Evolutionary conservation across 2,797 vertebrate species (phyloP).

Genomic region (Chaetodon trifasciatus): DNA sequence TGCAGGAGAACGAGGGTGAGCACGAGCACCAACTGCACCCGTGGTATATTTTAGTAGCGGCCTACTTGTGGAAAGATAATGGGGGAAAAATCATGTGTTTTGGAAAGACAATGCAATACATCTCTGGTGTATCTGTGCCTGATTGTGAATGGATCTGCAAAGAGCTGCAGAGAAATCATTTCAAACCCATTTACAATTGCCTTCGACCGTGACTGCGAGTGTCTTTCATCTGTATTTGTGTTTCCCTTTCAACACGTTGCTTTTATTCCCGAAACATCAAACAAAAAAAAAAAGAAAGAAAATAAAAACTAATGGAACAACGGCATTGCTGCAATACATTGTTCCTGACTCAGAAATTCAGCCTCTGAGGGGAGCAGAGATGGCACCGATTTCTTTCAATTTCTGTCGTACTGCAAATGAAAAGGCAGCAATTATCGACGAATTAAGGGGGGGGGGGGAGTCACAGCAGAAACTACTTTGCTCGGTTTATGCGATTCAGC

Average conservation of each 20-base stretch:
- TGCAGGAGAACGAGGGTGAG: slow-evolving; percentile 18
- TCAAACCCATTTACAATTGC: slow-evolving; percentile 5
- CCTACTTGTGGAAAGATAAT: not conserved
- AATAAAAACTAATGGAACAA: slow-evolving; percentile 11
- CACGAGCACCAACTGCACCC: not conserved
- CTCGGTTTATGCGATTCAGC: not conserved
- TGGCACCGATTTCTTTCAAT: slow-evolving; percentile 34
- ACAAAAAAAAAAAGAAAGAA: not conserved
- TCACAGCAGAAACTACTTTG: not conserved
- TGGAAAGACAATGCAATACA: not conserved
- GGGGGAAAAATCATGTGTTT: not conserved
- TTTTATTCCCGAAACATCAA: slow-evolving; percentile 37
- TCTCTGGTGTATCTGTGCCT: not conserved
- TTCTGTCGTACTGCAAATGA: slow-evolving; percentile 31
- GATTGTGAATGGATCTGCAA: not conserved
- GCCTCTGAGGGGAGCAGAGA: slow-evolving; percentile 7
- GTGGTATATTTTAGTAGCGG: not conserved
- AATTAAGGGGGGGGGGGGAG: too few relatives aligned
- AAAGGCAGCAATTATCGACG: slow-evolving; percentile 38
- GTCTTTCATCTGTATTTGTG: slow-evolving; percentile 33
- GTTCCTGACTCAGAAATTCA: slow-evolving; percentile 23
- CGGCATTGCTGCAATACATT: slow-evolving; percentile 20
- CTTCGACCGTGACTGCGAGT: not conserved
- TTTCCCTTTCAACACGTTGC: slow-evolving; percentile 11
- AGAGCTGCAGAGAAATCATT: slow-evolving; percentile 4